Conservation (phyloP, 23 tunicate genomes). For the Diplosoma virens region DNA sequence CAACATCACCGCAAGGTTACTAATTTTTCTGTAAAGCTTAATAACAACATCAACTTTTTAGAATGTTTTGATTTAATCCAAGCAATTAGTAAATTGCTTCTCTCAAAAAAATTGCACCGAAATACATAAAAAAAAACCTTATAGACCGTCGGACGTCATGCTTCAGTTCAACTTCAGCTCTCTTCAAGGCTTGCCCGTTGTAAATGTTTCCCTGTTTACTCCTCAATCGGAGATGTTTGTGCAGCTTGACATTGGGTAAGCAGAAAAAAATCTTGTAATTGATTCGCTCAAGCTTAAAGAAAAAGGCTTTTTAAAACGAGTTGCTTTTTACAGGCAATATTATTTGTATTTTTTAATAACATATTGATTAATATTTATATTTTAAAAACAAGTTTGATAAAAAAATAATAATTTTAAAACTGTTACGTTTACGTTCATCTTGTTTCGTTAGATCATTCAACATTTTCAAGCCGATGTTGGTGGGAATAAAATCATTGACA, state of each 20-base stretch:
- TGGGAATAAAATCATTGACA: background rate
- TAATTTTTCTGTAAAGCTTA: background rate
- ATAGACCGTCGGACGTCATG: constrained; percentile 13
- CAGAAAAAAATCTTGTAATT: too few relatives aligned
- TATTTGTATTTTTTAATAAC: too few relatives aligned
- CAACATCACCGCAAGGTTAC: constrained; percentile 11
- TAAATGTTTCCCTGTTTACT: background rate
- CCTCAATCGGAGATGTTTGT: background rate
- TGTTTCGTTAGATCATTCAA: too few relatives aligned
- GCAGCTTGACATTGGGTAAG: constrained; percentile 4
- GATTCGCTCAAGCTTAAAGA: too few relatives aligned
- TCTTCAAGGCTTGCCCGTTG: background rate
- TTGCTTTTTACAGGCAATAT: too few relatives aligned
- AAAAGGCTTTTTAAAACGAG: too few relatives aligned
- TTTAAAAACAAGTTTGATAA: too few relatives aligned
- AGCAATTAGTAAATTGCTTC: too few relatives aligned
- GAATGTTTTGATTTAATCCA: background rate
- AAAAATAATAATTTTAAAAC: too few relatives aligned
- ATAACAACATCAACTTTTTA: background rate
- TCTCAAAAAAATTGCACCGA: background rate
- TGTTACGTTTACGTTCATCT: too few relatives aligned
- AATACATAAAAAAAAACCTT: background rate
- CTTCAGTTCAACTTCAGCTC: background rate
- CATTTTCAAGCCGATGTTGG: background rate
- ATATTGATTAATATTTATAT: too few relatives aligned